A percentile compares a stretch with the other conserved stretches of the same genome.
Evolutionary conservation across 2,797 vertebrate genomes (phyloP).

Genomic region (Cryptoblepharus egeriae): DNA sequence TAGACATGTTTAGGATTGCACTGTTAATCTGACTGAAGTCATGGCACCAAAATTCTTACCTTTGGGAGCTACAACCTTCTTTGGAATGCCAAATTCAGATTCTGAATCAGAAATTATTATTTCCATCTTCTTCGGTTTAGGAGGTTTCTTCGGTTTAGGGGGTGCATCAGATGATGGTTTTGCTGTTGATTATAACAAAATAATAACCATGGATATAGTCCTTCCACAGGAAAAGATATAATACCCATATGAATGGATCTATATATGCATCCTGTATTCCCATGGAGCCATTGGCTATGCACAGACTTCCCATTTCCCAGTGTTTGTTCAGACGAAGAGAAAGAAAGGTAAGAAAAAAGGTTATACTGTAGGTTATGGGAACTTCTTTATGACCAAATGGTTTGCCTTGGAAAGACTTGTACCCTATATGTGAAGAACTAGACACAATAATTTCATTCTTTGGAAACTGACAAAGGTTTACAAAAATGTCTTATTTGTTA

Average conservation of each 20-base stretch:
- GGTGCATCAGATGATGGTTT: slow-evolving; percentile 83
- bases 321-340: neutral
- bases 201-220: neutral
- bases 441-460: neutral
- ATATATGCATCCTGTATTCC: neutral
- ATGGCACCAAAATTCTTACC: slow-evolving; percentile 70
- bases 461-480: neutral
- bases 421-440: neutral
- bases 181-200: slow-evolving; percentile 72
- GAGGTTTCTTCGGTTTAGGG: slow-evolving; percentile 88
- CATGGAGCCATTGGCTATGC: no score
- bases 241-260: neutral
- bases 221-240: neutral
- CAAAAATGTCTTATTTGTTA: neutral
- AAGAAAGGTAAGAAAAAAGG: neutral
- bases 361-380: neutral
- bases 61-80: slow-evolving; percentile 88
- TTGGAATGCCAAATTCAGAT: slow-evolving; percentile 89
- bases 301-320: neutral
- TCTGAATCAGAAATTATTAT: slow-evolving; percentile 92
- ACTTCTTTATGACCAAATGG: neutral
- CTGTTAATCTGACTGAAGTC: no score
- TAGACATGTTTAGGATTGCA: no score
- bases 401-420: no score
- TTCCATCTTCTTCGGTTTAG: slow-evolving; percentile 93